Evolutionary conservation across 1,140 invertebrate species (phyloP).

Genomic region (Metaphire vulgaris): DNA sequence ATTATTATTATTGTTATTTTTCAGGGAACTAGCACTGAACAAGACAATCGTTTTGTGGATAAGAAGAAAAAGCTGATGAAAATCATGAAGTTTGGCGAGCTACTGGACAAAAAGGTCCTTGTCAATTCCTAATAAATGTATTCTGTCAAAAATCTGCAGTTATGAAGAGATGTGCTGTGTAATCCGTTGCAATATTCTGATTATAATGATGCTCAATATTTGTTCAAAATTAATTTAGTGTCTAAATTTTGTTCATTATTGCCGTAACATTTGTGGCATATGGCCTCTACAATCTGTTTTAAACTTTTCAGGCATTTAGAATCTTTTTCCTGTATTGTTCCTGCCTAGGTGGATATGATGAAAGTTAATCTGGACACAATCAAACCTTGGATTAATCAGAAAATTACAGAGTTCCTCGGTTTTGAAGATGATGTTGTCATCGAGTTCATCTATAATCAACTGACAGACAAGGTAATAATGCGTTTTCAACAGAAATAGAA

Average conservation of each 20-base stretch:
- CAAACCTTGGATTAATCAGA: conserved; percentile 97
- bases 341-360: conserved; percentile 86
- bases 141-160: too few relatives aligned
- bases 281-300: neutral
- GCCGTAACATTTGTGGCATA: too few relatives aligned
- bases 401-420: conserved; percentile 86
- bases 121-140: too few relatives aligned
- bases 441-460: conserved; percentile 97
- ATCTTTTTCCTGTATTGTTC: conserved; percentile 26
- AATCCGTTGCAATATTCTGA: too few relatives aligned
- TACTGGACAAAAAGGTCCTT: conserved; percentile 74
- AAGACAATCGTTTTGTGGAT: conserved; percentile 97
- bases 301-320: neutral
- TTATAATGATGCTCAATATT: too few relatives aligned
- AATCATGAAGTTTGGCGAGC: conserved; percentile 95
- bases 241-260: too few relatives aligned
- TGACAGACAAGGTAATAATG: conserved; percentile 62
- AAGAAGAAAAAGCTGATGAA: conserved; percentile 99
- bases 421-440: conserved; percentile 93
- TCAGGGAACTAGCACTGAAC: conserved; percentile 93
- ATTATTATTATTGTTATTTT: neutral
- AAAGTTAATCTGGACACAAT: conserved; percentile 96
- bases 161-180: too few relatives aligned
- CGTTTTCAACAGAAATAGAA: too few relatives aligned
- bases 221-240: too few relatives aligned